Conservation (phyloP, 2,113 vertebrate species). For the Vulpes vulpes region DNA sequence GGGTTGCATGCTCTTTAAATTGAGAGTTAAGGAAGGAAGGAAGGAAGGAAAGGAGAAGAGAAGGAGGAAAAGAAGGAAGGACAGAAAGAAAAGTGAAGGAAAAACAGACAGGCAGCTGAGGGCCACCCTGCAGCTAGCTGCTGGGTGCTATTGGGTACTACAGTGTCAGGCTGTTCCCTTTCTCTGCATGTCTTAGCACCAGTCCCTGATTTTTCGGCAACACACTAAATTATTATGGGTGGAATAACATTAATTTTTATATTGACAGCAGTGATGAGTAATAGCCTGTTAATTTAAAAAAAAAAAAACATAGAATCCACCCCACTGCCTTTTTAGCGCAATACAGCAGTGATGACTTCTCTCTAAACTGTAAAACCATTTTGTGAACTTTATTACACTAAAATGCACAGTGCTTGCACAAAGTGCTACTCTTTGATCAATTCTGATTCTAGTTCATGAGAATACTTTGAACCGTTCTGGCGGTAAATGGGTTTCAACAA, state of each 20-base stretch:
- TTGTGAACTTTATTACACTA: neutral
- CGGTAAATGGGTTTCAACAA: neutral
- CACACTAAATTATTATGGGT: neutral
- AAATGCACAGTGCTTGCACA: neutral
- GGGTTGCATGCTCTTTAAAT: neutral
- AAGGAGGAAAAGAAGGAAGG: neutral
- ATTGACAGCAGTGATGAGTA: neutral
- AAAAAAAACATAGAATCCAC: neutral
- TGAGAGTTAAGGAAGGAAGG: neutral
- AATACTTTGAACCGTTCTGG: neutral
- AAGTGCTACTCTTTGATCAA: neutral
- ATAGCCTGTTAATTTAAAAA: neutral
- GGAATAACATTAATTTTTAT: neutral
- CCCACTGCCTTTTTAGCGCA: neutral
- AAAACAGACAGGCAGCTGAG: neutral
- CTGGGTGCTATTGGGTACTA: rapidly evolving
- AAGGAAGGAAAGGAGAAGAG: neutral
- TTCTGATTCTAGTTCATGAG: neutral
- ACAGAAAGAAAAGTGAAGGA: neutral
- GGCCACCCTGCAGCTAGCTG: neutral
- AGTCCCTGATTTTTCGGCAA: neutral
- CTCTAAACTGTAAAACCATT: neutral
- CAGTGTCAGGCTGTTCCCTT: no score
- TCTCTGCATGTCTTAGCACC: neutral
- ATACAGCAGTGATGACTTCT: neutral